A percentile compares a stretch with the other conserved stretches of the same genome.
These are phyloP conservation scores for Stenodema calcarata DNA, from an alignment of 2,888 invertebrate species.

Conservation along the genomic window DNA sequence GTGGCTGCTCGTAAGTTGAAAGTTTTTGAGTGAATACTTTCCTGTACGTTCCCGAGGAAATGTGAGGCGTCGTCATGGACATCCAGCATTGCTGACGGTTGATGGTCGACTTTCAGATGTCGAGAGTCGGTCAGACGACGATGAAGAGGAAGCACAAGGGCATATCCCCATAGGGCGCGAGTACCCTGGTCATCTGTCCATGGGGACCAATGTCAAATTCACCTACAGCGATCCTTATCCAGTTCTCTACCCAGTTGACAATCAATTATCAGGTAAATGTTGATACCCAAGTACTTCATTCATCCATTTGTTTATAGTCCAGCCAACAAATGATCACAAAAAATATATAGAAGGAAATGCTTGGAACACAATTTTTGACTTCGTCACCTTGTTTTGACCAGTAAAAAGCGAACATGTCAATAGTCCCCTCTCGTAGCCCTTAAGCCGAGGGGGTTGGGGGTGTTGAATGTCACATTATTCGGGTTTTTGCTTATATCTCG, in stretches of 20 bases:
- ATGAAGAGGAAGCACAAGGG: constrained; percentile 36
- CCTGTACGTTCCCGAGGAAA: background rate
- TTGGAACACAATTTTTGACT: too few relatives aligned
- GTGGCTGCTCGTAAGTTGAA: background rate
- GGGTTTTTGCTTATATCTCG: too few relatives aligned
- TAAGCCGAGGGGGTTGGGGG: too few relatives aligned
- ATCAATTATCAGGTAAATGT: constrained; percentile 18
- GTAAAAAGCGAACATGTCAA: too few relatives aligned
- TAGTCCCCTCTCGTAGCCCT: too few relatives aligned
- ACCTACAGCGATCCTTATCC: background rate
- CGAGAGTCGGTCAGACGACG: constrained; percentile 26
- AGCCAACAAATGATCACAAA: too few relatives aligned
- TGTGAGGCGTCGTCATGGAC: background rate
- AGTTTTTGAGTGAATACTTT: background rate
- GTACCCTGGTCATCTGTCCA: constrained; percentile 2
- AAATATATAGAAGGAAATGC: too few relatives aligned
- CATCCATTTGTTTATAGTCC: too few relatives aligned
- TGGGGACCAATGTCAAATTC: constrained; percentile 29
- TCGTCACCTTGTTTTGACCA: too few relatives aligned
- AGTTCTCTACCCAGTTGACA: background rate
- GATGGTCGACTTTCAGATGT: constrained; percentile 43
- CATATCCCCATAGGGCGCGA: constrained; percentile 7
- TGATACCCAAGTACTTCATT: too few relatives aligned
- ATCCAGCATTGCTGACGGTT: background rate
- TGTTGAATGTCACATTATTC: too few relatives aligned